Base-by-base conservation (phyloP, 1,140 invertebrate species). In the Frieseomelitta varia region DNA sequence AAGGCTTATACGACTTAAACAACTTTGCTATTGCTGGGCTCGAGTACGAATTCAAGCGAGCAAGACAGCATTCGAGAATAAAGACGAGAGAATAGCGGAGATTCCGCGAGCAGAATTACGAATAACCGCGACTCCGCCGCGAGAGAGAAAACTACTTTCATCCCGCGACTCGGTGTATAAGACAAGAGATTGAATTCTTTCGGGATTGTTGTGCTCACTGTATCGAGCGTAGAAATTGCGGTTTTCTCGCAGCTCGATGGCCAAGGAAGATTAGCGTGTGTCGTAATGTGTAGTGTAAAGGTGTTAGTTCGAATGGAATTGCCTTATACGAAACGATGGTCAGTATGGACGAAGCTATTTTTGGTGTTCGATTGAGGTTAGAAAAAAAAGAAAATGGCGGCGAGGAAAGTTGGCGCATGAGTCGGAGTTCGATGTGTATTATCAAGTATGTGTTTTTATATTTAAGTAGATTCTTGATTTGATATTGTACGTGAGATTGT, bases 171-270 rank as follows among this genome's bases (percentile, higher is more conserved):
- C 30, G 30, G 11, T 10, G 17, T 1, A 47, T 47, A 15, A 61
- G 17, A 63, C 56, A 11, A 65, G 58, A 65, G 75, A 78, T 78
- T 78, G 75, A 24, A 78, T 78, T 65, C 58, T 51, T 78, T 24
- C 15, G n/a, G 39, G 58, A 30, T 63, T 27, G 39, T 63, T 27
- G 6, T 8, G 56, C 58, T 12, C 19, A 39, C 8, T 24, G 39
- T 53, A 75, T 75, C 55, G 34, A 65, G 27, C 73, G 21, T 39
- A 1, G 39, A 51, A 30, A 11, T 17, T 65, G 75, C 58, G 58
- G 75, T 78, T 78, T 77, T 24, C 39, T 65, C n/a, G 55, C 15
- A 8, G 27, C 58, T 77, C 39, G n/a, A 14, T 47, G 39, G 56
- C 39, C 51, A 77, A 77, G 4, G 58, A 47, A 71, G 12, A 63